Evolutionary conservation across 2,797 vertebrate genomes (phyloP).

Genomic region (Xerus rutilus): DNA sequence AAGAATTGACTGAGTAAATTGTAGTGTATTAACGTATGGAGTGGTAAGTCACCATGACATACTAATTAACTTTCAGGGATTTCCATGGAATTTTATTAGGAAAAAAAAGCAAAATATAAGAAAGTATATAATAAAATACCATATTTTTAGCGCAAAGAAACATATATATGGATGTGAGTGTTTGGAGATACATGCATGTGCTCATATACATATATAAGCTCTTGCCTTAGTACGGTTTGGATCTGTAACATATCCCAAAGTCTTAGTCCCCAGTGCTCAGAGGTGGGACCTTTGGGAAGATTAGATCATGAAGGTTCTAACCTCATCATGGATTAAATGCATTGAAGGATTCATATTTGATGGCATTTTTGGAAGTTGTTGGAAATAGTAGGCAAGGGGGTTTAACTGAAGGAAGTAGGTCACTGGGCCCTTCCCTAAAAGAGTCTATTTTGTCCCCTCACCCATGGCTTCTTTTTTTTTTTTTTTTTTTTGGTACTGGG

Average conservation of each 20-base stretch:
- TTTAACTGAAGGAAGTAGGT: not conserved
- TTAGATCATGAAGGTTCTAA: not conserved
- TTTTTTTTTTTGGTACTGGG: no score
- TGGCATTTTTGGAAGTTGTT: not conserved
- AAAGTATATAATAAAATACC: not conserved
- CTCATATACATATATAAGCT: not conserved
- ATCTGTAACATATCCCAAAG: not conserved
- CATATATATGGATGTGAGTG: not conserved
- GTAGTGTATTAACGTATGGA: not conserved
- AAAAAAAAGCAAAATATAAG: not conserved
- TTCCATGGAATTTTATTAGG: not conserved
- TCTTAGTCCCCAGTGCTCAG: not conserved
- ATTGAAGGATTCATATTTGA: not conserved
- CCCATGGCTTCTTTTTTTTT: not conserved
- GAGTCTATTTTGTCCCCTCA: not conserved
- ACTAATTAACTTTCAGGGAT: not conserved
- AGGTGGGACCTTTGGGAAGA: not conserved
- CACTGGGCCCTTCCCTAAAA: not conserved
- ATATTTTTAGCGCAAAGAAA: conserved; percentile 1
- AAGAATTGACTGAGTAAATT: not conserved
- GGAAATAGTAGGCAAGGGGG: not conserved
- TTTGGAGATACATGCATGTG: not conserved
- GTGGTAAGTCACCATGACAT: not conserved
- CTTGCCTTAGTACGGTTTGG: not conserved
- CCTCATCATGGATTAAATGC: not conserved